These are phyloP conservation scores for Grammomys surdaster DNA, from an alignment of 2,113 vertebrate species.

Conservation along the genomic window DNA sequence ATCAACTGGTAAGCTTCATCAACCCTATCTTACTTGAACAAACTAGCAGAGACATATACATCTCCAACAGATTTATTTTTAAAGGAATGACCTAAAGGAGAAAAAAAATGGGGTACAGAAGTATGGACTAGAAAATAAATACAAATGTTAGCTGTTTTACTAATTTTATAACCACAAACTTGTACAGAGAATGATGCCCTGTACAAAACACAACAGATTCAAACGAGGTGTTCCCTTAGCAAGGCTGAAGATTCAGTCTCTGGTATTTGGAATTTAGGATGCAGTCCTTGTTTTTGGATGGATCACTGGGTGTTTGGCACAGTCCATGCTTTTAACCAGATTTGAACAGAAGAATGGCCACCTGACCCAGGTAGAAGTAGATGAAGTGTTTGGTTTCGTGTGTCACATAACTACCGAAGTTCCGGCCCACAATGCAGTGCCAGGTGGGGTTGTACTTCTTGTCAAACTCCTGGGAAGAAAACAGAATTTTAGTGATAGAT, in stretches of 20 bases:
- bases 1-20: background rate
- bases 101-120: conserved; percentile 83
- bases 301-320: conserved; percentile 81
- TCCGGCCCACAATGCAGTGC: conserved; percentile 99
- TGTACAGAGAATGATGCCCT: conserved; percentile 91
- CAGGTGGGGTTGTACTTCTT: conserved; percentile 99
- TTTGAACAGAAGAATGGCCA: conserved; percentile 98
- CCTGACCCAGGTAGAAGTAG: conserved; percentile 99
- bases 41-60: conserved; percentile 67
- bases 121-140: conserved; percentile 87
- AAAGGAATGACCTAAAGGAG: conserved; percentile 80
- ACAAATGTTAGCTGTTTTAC: conserved; percentile 85
- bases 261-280: conserved; percentile 80
- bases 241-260: conserved; percentile 87
- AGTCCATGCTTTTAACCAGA: conserved; percentile 90
- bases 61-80: conserved; percentile 86
- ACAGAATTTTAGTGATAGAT: conserved; percentile 53
- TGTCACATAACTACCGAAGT: conserved; percentile 99
- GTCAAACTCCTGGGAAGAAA: conserved; percentile 94
- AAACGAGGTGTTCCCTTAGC: conserved; percentile 84
- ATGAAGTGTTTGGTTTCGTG: conserved; percentile 99
- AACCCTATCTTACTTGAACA: conserved; percentile 56
- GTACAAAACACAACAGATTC: conserved; percentile 86
- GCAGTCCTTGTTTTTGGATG: conserved; percentile 83
- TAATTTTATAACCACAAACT: conserved; percentile 87